A percentile compares a stretch with the other conserved stretches of the same genome.
Evolutionary conservation across 2,113 vertebrate genomes (phyloP).

Genomic region (Halcyon senegalensis): DNA sequence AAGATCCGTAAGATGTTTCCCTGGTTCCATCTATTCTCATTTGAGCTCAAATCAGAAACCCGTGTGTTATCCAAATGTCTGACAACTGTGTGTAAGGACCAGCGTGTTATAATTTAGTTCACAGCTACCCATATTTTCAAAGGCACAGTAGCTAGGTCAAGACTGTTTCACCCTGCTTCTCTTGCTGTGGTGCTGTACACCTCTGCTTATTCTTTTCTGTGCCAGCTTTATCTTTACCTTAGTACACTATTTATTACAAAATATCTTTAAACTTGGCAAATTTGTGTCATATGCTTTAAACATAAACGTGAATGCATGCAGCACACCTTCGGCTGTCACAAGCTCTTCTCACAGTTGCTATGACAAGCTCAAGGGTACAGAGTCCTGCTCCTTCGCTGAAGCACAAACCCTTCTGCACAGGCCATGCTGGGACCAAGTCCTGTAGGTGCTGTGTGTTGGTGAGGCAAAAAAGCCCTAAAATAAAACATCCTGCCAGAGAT

Average conservation of each 20-base stretch:
- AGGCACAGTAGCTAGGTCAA: background rate
- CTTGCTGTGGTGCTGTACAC: background rate
- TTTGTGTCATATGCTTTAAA: background rate
- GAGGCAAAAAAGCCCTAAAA: background rate
- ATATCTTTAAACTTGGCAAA: background rate
- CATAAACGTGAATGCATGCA: background rate
- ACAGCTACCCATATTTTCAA: background rate
- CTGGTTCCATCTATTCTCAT: background rate
- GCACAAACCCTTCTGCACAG: background rate
- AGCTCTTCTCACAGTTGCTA: background rate
- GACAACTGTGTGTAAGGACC: background rate
- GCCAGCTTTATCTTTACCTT: background rate
- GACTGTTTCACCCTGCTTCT: background rate
- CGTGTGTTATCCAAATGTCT: background rate
- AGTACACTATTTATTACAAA: background rate
- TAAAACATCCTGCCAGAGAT: background rate
- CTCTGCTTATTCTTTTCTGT: background rate
- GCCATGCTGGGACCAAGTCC: background rate
- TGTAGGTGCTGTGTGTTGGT: background rate
- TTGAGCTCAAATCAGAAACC: background rate
- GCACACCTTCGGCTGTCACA: background rate
- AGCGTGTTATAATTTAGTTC: background rate
- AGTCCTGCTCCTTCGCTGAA: background rate
- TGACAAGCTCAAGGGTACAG: background rate
- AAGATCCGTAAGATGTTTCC: background rate